Percentiles rank a stretch among this genome's conserved stretches.
These are phyloP conservation scores for Zosterops borbonicus DNA, from an alignment of 2,113 vertebrate genomes.

Conservation along the genomic window DNA sequence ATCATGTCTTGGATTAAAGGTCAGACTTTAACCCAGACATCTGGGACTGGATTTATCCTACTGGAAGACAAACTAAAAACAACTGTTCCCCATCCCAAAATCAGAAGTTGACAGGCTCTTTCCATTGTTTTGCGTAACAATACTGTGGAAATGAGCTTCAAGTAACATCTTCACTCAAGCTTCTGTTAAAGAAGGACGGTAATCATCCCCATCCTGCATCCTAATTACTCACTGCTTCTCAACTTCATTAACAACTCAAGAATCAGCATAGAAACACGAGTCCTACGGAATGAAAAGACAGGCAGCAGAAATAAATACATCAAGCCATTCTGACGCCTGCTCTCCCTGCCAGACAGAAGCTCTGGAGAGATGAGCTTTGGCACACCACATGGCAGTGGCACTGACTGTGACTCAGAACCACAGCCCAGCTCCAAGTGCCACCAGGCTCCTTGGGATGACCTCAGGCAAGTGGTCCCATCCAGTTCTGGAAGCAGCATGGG, in stretches of 20 bases:
- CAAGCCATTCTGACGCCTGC: not conserved
- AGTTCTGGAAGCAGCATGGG: not conserved
- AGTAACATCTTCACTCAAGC: constrained; percentile 10
- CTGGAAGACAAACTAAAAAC: not conserved
- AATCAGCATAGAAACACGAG: not conserved
- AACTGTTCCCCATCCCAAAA: not conserved
- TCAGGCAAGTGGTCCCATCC: not conserved
- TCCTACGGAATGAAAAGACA: not conserved
- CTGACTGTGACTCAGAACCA: not conserved
- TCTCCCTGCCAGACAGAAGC: not conserved
- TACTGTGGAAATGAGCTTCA: constrained; percentile 41
- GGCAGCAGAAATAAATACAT: not conserved
- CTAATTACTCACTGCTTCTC: constrained; percentile 33
- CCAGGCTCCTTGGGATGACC: not conserved
- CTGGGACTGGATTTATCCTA: not conserved
- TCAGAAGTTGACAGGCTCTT: not conserved
- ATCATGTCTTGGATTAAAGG: not conserved
- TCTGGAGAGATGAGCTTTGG: not conserved
- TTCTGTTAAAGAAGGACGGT: constrained; percentile 42
- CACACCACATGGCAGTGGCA: not conserved
- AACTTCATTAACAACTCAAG: constrained; percentile 22
- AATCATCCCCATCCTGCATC: constrained; percentile 1
- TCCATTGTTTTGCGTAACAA: constrained; percentile 19
- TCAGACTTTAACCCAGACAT: not conserved
- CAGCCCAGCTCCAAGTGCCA: not conserved